Evolutionary conservation across 2,113 vertebrate genomes (phyloP).

Genomic region (Puma concolor): DNA sequence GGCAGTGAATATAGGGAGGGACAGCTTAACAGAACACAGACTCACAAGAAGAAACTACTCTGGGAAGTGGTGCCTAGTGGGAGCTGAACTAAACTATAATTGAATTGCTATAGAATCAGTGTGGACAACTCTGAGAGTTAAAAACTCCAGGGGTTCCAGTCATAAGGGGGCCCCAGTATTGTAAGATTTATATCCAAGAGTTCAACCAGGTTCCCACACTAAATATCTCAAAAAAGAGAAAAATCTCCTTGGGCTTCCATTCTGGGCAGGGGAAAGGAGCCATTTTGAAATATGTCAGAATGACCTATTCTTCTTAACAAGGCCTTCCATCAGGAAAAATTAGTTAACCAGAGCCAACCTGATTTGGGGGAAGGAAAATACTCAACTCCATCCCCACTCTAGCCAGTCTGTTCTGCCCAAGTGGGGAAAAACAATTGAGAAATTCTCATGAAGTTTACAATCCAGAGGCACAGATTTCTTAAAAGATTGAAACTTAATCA

Average conservation of each 20-base stretch:
- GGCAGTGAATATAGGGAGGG: not conserved
- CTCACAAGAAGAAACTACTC: not conserved
- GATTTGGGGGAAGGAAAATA: not conserved
- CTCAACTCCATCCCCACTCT: not conserved
- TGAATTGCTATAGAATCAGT: not conserved
- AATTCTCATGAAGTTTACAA: not conserved
- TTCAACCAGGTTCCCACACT: not conserved
- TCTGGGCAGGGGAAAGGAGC: not conserved
- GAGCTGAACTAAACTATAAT: not conserved
- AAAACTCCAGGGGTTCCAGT: not conserved
- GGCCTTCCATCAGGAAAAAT: not conserved
- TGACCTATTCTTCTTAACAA: not conserved
- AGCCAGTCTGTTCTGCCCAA: not conserved
- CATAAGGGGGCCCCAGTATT: not conserved
- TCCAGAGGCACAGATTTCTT: not conserved
- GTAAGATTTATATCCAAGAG: not conserved
- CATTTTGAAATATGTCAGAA: not conserved
- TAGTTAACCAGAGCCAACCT: not conserved
- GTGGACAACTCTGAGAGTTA: not conserved
- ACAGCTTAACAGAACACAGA: not conserved
- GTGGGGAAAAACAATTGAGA: not conserved
- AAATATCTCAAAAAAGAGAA: not conserved
- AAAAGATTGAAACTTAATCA: not conserved
- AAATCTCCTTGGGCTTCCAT: not conserved
- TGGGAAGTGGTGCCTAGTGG: not conserved